Conservation (phyloP, 92 coral and sea anemone species). For the Muricea muricata region DNA sequence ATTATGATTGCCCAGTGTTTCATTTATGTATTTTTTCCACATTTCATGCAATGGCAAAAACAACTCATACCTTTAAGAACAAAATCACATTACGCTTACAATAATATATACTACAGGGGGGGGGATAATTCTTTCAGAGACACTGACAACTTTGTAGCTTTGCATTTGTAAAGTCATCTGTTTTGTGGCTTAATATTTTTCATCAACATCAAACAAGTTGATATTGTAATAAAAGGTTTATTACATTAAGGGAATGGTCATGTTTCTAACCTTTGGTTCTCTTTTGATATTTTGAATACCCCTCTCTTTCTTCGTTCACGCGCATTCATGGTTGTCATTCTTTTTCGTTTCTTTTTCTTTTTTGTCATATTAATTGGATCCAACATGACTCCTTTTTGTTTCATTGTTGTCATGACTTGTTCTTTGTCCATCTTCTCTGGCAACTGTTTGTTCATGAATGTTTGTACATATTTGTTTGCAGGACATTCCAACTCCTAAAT, state of each 20-base stretch:
- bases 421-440: conserved; percentile 30
- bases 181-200: no score
- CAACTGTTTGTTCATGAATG: conserved; percentile 72
- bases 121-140: no score
- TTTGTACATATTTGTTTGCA: conserved; percentile 76
- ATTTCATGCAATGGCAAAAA: conserved; percentile 88
- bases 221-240: no score
- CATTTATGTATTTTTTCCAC: conserved; percentile 88
- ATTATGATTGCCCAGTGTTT: conserved; percentile 65
- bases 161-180: no score
- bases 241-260: background rate
- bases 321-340: conserved; percentile 80
- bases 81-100: background rate
- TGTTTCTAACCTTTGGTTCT: conserved; percentile 75
- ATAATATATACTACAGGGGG: no score
- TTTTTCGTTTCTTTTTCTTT: conserved; percentile 54
- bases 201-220: no score
- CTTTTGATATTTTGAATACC: conserved; percentile 74
- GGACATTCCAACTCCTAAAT: conserved; percentile 73
- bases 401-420: conserved; percentile 47
- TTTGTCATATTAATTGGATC: conserved; percentile 57
- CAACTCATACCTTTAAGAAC: conserved; percentile 76
- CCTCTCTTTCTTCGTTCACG: conserved; percentile 73
- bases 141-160: no score
- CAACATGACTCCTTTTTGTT: conserved; percentile 74